These are phyloP conservation scores for Beris chalybata DNA, from an alignment of 2,888 invertebrate genomes.

Conservation along the genomic window DNA sequence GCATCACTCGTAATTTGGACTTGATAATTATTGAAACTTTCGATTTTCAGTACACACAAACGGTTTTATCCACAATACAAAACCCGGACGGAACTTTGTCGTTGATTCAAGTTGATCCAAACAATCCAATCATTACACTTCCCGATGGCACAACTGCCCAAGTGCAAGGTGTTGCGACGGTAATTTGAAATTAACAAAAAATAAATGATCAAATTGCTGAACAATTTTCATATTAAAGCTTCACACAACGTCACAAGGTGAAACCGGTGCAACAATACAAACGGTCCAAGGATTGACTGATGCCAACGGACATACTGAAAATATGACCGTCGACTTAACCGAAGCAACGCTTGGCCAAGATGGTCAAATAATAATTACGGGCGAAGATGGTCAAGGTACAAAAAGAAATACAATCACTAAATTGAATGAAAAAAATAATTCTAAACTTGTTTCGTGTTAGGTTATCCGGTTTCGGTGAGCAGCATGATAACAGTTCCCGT, in stretches of 20 bases:
- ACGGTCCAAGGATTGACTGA: conserved; percentile 70
- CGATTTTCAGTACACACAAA: conserved; percentile 74
- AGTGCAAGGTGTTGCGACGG: conserved; percentile 69
- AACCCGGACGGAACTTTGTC: conserved; percentile 96
- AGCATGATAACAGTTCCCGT: conserved; percentile 96
- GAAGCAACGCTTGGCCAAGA: conserved; percentile 90
- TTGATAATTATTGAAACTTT: background rate
- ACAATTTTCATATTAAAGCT: conserved; percentile 56
- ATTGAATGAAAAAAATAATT: background rate
- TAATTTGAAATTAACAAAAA: conserved; percentile 39
- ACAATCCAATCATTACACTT: conserved; percentile 90
- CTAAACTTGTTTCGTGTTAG: conserved; percentile 42
- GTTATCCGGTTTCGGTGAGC: conserved; percentile 77
- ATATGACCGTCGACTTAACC: conserved; percentile 87
- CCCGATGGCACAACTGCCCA: conserved; percentile 96
- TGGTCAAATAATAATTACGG: conserved; percentile 92
- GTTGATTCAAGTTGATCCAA: conserved; percentile 92
- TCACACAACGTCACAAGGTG: conserved; percentile 64
- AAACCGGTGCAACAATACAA: conserved; percentile 62
- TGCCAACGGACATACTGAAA: conserved; percentile 73
- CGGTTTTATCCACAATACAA: conserved; percentile 92
- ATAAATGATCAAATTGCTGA: background rate
- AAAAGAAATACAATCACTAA: conserved; percentile 37
- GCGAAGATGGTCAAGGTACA: conserved; percentile 90
- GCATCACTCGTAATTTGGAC: background rate